A percentile compares a stretch with the other conserved stretches of the same genome.
Evolutionary conservation across 2,888 invertebrate species (phyloP).

Genomic region (Cephus pulcher): DNA sequence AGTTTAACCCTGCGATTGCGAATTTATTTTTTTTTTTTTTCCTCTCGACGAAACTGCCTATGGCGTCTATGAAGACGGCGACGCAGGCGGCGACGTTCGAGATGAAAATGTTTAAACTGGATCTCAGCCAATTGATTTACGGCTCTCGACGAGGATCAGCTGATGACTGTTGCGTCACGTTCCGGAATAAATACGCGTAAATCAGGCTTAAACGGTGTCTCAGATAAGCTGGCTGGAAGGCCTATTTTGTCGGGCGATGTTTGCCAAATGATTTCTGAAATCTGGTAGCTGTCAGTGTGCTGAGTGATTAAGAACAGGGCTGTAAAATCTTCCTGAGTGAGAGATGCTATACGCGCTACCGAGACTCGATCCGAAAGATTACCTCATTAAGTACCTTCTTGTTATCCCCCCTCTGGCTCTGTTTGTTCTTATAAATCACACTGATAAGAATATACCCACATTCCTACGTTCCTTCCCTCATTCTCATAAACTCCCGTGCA

Average conservation of each 20-base stretch:
- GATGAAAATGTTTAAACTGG: conserved; percentile 21
- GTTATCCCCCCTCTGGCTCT: conserved; percentile 43
- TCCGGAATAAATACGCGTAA: conserved; percentile 57
- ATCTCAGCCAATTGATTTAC: conserved; percentile 22
- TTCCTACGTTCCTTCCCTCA: conserved; percentile 25
- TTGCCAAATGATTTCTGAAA: conserved; percentile 57
- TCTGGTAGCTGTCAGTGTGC: conserved; percentile 33
- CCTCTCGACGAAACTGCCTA: not conserved
- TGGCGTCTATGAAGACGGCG: not conserved
- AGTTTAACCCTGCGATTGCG: not conserved
- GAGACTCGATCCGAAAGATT: conserved; percentile 38
- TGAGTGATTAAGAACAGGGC: conserved; percentile 54
- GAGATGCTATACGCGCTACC: conserved; percentile 8
- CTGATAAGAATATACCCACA: conserved; percentile 46
- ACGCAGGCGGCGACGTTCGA: not conserved
- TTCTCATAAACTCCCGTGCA: not conserved
- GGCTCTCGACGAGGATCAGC: conserved; percentile 20
- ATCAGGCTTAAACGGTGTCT: conserved; percentile 56
- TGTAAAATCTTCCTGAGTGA: conserved; percentile 42
- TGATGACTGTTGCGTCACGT: conserved; percentile 21
- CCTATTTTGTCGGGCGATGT: conserved; percentile 37
- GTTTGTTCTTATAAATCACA: conserved; percentile 65
- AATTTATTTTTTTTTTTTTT: not conserved
- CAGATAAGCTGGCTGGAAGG: conserved; percentile 53
- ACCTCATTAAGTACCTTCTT: conserved; percentile 53